Percentiles rank a stretch among this genome's conserved stretches.
phyloP scores from a whole-genome alignment of 2,888 invertebrate species.

The Apotomis turbidana region DNA sequence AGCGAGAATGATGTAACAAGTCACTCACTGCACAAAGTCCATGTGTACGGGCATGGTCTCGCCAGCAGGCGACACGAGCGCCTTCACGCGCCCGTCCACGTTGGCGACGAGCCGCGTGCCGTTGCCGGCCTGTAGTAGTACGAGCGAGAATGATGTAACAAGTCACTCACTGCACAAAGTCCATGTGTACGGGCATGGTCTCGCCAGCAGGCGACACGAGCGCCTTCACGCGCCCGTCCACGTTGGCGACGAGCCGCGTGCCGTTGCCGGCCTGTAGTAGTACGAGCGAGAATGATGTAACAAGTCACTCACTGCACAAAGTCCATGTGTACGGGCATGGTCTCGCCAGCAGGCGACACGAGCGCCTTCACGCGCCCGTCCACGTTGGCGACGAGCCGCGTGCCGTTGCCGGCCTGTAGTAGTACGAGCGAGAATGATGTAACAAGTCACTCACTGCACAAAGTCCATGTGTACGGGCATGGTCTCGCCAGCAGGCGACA shows the following conservation, averaged over 20 bases:
- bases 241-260: conserved; percentile 49
- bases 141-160: not conserved
- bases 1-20: not conserved
- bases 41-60: not conserved
- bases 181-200: conserved; percentile 87
- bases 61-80: conserved; percentile 70
- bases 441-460: conserved; percentile 84
- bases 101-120: conserved; percentile 45
- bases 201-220: conserved; percentile 62
- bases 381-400: conserved; percentile 54
- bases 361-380: conserved; percentile 91
- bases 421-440: not conserved
- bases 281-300: not conserved
- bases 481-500: conserved; percentile 51
- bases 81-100: conserved; percentile 89
- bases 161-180: conserved; percentile 88
- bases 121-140: conserved; percentile 8
- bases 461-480: conserved; percentile 89
- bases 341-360: conserved; percentile 49
- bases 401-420: not conserved
- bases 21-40: not conserved
- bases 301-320: conserved; percentile 87
- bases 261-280: not conserved
- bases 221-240: conserved; percentile 90
- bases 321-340: conserved; percentile 88